Evolutionary conservation across 2,113 vertebrate species (phyloP).

Genomic region (Rhinoderma darwinii): DNA sequence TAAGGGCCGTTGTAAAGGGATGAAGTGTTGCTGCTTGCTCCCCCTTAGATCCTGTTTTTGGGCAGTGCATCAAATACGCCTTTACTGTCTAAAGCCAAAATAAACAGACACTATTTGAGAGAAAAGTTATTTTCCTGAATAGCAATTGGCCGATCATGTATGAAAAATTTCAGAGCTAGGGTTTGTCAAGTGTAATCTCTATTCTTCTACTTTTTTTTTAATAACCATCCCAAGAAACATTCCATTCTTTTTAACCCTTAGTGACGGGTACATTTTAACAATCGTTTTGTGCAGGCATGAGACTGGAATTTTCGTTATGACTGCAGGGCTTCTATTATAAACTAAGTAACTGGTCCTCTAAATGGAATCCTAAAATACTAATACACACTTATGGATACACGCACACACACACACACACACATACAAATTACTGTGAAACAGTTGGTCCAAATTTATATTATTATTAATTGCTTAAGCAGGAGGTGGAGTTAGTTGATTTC

Average conservation of each 20-base stretch:
- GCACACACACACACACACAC: too few species aligned
- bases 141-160: not conserved
- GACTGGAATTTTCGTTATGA: not conserved
- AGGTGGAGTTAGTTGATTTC: too few species aligned
- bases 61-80: not conserved
- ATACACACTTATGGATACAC: too few species aligned
- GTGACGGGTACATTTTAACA: not conserved
- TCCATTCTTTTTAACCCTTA: not conserved
- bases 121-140: not conserved
- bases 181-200: not conserved
- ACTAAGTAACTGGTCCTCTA: too few species aligned
- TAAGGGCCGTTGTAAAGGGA: not conserved
- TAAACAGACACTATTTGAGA: not conserved
- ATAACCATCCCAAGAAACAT: not conserved
- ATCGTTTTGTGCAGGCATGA: not conserved
- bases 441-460: too few species aligned
- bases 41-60: not conserved
- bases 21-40: not conserved
- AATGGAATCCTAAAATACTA: too few species aligned
- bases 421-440: too few species aligned
- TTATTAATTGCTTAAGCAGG: too few species aligned
- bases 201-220: not conserved
- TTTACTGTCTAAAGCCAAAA: not conserved
- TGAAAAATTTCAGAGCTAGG: not conserved
- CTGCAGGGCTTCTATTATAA: not conserved